Evolutionary conservation across 2,888 invertebrate genomes (phyloP).

Genomic region (Melanargia galathea): DNA sequence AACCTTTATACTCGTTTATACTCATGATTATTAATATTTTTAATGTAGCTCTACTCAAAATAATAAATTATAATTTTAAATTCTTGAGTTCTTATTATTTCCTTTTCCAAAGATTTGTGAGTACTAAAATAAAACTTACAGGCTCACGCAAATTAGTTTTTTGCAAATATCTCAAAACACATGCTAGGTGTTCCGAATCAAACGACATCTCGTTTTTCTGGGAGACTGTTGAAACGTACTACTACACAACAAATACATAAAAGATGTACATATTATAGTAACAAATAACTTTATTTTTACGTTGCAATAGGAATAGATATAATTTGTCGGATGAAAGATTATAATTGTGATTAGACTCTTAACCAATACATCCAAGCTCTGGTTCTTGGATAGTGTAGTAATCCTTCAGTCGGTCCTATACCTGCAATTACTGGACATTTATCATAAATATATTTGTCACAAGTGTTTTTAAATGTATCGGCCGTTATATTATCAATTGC

Average conservation of each 20-base stretch:
- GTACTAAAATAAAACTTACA: too few species aligned
- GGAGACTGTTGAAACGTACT: too few species aligned
- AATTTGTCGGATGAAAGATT: background rate
- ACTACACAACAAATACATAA: too few species aligned
- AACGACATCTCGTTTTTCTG: too few species aligned
- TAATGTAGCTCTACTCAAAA: slow-evolving; percentile 67
- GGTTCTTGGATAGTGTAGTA: slow-evolving; percentile 91
- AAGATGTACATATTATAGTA: background rate
- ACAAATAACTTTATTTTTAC: background rate
- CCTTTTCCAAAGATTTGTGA: background rate
- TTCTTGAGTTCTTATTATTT: slow-evolving; percentile 55
- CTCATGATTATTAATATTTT: slow-evolving; percentile 68
- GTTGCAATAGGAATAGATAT: background rate
- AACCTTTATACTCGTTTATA: slow-evolving; percentile 56
- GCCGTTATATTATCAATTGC: slow-evolving; percentile 91
- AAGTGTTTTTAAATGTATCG: slow-evolving; percentile 87
- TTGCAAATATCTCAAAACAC: too few species aligned
- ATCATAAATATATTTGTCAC: slow-evolving; percentile 94
- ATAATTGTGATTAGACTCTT: slow-evolving; percentile 47
- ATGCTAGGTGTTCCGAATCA: too few species aligned
- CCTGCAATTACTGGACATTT: slow-evolving; percentile 95
- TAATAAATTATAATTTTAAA: slow-evolving; percentile 79
- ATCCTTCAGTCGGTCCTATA: slow-evolving; percentile 92
- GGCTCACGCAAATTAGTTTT: too few species aligned
- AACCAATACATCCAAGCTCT: slow-evolving; percentile 84